Percentiles rank a stretch among this genome's conserved stretches.
These are phyloP conservation scores for Mellivora capensis DNA, from an alignment of 2,113 vertebrate species.

Conservation along the genomic window DNA sequence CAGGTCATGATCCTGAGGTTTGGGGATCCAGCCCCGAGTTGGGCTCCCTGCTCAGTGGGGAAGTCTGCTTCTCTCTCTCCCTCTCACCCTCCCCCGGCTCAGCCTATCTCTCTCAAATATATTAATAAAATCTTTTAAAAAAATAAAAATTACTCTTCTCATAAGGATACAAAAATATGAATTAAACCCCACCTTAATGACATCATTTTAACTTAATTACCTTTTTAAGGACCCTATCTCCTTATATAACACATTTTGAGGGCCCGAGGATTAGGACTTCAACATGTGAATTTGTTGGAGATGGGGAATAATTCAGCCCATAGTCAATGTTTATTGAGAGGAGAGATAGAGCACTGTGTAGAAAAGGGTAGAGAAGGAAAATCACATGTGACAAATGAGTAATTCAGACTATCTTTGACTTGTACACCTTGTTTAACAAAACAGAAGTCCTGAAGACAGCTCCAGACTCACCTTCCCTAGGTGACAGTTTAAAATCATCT, in stretches of 20 bases:
- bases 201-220: not conserved
- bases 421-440: not conserved
- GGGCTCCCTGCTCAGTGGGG: not conserved
- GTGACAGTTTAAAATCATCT: constrained; percentile 21
- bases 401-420: not conserved
- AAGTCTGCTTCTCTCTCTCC: not conserved
- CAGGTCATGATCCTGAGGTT: not conserved
- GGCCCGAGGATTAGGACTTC: not conserved
- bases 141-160: not conserved
- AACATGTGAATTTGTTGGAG: not conserved
- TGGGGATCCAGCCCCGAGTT: not conserved
- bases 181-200: not conserved
- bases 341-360: not conserved
- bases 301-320: not conserved
- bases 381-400: not conserved
- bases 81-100: not conserved
- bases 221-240: not conserved
- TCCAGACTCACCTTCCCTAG: not conserved
- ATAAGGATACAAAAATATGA: not conserved
- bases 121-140: not conserved
- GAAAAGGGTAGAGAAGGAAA: not conserved
- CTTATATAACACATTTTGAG: not conserved
- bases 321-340: not conserved
- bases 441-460: not conserved
- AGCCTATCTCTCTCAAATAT: not conserved